Evolutionary conservation across 2,888 invertebrate species (phyloP).

Genomic region (Smittia aterrima): DNA sequence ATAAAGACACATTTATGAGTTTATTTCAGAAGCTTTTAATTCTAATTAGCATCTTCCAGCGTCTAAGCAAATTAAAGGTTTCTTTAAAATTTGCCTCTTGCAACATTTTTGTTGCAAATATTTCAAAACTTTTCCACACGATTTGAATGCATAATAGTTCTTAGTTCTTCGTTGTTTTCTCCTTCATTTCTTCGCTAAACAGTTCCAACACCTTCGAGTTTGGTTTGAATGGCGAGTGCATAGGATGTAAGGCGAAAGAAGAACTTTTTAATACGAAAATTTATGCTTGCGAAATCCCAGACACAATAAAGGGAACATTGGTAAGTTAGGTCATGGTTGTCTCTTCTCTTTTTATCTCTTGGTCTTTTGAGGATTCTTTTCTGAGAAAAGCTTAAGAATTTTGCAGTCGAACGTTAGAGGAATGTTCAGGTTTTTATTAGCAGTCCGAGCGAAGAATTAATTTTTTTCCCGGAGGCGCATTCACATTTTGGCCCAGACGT

Average conservation of each 20-base stretch:
- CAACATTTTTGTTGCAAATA: background rate
- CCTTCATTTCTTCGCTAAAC: background rate
- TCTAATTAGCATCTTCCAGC: too few species aligned
- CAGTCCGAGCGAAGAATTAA: too few species aligned
- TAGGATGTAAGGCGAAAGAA: background rate
- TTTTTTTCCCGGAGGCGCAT: too few species aligned
- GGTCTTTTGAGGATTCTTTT: too few species aligned
- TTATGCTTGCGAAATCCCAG: background rate
- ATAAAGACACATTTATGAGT: too few species aligned
- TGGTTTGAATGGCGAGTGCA: background rate
- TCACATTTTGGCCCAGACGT: conserved; percentile 17
- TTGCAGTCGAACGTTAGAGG: too few species aligned
- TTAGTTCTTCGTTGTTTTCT: conserved; percentile 10
- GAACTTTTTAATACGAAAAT: conserved; percentile 7
- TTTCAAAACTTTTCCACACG: background rate
- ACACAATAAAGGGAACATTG: background rate
- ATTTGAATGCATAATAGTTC: background rate
- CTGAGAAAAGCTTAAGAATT: too few species aligned
- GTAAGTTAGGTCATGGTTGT: background rate
- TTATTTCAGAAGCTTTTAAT: too few species aligned
- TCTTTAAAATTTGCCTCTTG: too few species aligned
- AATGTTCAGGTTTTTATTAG: too few species aligned
- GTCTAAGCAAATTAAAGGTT: too few species aligned
- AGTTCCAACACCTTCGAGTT: conserved; percentile 1
- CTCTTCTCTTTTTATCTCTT: background rate